phyloP scores from a whole-genome alignment of 2,113 vertebrate species.

The Casuarius casuarius region DNA sequence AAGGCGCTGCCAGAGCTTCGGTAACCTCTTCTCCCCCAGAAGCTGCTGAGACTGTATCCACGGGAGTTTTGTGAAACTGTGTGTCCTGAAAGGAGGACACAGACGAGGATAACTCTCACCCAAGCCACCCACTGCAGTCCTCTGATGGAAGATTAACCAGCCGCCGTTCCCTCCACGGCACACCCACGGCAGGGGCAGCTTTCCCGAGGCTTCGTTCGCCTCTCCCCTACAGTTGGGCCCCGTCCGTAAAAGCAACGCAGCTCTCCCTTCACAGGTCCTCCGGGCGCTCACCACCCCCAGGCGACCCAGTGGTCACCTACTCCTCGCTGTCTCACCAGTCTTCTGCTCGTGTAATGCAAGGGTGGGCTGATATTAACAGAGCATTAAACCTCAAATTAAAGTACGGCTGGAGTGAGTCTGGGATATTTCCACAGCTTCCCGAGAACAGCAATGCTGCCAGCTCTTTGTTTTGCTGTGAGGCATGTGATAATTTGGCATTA shows the following conservation, averaged over 20 bases:
- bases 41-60: neutral
- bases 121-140: neutral
- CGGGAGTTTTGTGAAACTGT: neutral
- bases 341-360: neutral
- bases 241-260: neutral
- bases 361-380: neutral
- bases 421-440: neutral
- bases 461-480: constrained; percentile 31
- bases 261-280: neutral
- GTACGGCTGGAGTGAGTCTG: neutral
- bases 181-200: neutral
- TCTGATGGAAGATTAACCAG: neutral
- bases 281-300: neutral
- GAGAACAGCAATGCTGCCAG: constrained; percentile 23
- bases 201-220: accelerated
- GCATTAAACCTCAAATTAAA: constrained; percentile 10
- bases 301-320: neutral
- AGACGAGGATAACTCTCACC: neutral
- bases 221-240: neutral
- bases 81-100: neutral
- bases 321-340: neutral
- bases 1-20: neutral
- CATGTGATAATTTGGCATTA: constrained; percentile 38
- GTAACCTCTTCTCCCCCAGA: neutral
- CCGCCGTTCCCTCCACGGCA: neutral